Evolutionary conservation across 1,140 invertebrate species (phyloP), one percentile per base, ranked within the genome.

Genomic region (Drosophila asahinai): DNA sequence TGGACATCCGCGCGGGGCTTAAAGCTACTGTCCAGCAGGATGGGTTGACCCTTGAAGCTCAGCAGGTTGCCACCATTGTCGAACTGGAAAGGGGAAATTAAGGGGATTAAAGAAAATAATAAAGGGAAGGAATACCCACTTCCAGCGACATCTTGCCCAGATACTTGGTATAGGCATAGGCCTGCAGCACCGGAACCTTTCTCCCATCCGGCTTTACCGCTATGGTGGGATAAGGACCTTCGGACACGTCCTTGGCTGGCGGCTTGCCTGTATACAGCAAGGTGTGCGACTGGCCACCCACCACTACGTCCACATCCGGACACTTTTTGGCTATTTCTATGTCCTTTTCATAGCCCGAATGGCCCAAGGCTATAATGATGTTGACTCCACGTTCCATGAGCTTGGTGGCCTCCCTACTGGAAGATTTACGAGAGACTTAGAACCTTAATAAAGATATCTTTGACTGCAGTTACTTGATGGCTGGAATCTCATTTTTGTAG

Each of bases 131-230:
- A 19, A 5, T 51, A 75, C 92, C 60, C 12, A 71, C 67, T 57
- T 93, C 79, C 7, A 93, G 19, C 12, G 95, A 94, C 5, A 99
- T 91, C 81, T 95, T 95, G 0, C 98, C 98, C 27, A 99, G 92
- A 93, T 99, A 99, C 93, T 99, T 98, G 2, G 97, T 98, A 86
- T 96, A 98, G 1, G 97, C 97, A 83, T 97, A 98, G 4, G 97
- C 97, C 93, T 99, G 98, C 0, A 98, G 96, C 0, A 98, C 97
- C 1, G 97, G 96, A 0, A 97, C 97, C 14, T 66, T 63, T 54
- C 94, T 94, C 78, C 95, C 95, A 1, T 96, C 96, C 48, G 94
- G 95, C 91, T 98, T 96, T 1, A 93, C 94, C 0, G 98, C 94
- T 27, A 96, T 81, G 0, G 95, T 96, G 0, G 98, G 98, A 94